phyloP scores from a whole-genome alignment of 2,888 invertebrate genomes.

The Synanthedon myopaeformis region DNA sequence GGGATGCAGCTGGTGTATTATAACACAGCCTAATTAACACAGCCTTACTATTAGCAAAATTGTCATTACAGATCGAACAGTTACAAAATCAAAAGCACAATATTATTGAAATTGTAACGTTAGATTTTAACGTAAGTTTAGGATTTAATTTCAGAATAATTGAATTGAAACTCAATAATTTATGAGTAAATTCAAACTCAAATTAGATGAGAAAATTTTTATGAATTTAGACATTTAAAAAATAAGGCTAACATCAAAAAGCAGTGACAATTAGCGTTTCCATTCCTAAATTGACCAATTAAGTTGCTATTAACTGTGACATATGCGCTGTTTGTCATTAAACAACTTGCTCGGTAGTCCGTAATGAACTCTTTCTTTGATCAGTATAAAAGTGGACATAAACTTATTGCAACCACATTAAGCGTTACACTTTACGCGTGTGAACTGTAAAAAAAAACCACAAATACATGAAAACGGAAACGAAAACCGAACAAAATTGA shows the following conservation, averaged over 20 bases:
- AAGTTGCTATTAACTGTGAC: conserved; percentile 8
- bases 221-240: not conserved
- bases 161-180: too few relatives aligned
- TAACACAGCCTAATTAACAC: too few relatives aligned
- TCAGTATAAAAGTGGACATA: conserved; percentile 33
- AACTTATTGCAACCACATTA: conserved; percentile 1
- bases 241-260: not conserved
- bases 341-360: conserved; percentile 34
- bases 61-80: too few relatives aligned
- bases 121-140: too few relatives aligned
- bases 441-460: not conserved
- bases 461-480: not conserved
- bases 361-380: conserved; percentile 28
- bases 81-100: too few relatives aligned
- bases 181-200: too few relatives aligned
- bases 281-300: conserved; percentile 9
- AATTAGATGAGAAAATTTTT: too few relatives aligned
- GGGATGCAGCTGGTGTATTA: too few relatives aligned
- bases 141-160: too few relatives aligned
- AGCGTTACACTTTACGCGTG: conserved; percentile 1
- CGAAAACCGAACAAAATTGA: too few relatives aligned
- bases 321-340: conserved; percentile 18
- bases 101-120: too few relatives aligned
- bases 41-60: too few relatives aligned
- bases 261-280: conserved; percentile 11